Evolutionary conservation across 2,797 vertebrate genomes (phyloP).

Genomic region (Columba guinea): DNA sequence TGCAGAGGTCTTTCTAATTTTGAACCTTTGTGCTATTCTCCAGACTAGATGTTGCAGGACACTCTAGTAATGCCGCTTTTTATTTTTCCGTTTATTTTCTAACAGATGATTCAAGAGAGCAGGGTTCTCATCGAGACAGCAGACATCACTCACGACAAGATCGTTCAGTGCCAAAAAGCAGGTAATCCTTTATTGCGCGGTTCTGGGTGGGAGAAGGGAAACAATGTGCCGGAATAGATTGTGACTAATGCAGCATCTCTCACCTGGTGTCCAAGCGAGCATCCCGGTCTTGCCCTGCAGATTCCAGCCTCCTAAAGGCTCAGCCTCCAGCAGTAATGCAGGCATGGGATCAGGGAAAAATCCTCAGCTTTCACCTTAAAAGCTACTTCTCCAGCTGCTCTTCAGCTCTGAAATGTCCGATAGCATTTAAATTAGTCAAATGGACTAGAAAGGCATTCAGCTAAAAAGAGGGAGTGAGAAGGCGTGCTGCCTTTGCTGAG

Average conservation of each 20-base stretch:
- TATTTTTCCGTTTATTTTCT: constrained; percentile 42
- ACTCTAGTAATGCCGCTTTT: not conserved
- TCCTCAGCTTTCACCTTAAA: not conserved
- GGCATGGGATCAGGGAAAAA: not conserved
- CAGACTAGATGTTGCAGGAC: not conserved
- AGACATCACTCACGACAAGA: constrained; percentile 88
- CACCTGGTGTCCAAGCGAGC: not conserved
- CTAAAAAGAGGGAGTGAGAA: not conserved
- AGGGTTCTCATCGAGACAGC: constrained; percentile 91
- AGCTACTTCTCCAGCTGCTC: not conserved
- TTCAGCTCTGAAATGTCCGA: not conserved
- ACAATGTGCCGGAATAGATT: not conserved
- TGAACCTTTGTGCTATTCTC: not conserved
- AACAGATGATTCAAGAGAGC: constrained; percentile 94
- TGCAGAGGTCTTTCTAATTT: not conserved
- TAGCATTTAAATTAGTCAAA: constrained; percentile 11
- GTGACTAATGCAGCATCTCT: not conserved
- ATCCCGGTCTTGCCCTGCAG: not conserved
- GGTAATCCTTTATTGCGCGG: constrained; percentile 76
- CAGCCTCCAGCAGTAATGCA: not conserved
- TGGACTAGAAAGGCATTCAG: not conserved
- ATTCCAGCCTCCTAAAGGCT: not conserved
- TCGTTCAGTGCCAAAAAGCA: constrained; percentile 93
- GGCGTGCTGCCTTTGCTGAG: not conserved
- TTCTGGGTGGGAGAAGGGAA: not conserved